These are phyloP conservation scores for Melinaea marsaeus DNA, from an alignment of 2,888 invertebrate genomes.

Conservation along the genomic window DNA sequence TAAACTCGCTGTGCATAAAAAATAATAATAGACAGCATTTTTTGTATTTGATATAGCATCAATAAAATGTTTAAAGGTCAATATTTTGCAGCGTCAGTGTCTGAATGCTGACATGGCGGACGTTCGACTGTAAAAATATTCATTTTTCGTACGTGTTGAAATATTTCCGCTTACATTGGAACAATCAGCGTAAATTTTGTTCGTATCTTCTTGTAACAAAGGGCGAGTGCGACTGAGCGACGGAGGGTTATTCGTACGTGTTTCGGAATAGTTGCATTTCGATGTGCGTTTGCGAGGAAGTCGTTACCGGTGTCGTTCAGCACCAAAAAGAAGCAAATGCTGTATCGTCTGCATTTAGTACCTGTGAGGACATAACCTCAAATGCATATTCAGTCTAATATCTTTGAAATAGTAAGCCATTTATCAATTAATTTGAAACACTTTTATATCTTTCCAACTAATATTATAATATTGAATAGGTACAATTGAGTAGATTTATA, in stretches of 20 bases:
- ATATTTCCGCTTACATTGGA: conserved; percentile 63
- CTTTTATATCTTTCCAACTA: no score
- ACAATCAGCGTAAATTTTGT: conserved; percentile 59
- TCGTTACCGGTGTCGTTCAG: conserved; percentile 58
- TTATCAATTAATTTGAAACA: no score
- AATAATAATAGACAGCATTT: conserved; percentile 28
- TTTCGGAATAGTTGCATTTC: conserved; percentile 56
- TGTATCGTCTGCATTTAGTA: background rate
- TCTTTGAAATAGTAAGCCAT: no score
- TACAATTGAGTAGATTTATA: conserved; percentile 5
- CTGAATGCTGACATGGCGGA: conserved; percentile 29
- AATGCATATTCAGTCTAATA: no score
- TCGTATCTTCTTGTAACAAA: conserved; percentile 45
- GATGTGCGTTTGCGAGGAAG: conserved; percentile 55
- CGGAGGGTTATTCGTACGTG: conserved; percentile 46
- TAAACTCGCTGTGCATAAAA: conserved; percentile 38
- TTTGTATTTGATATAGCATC: conserved; percentile 14
- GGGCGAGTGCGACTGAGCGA: conserved; percentile 44
- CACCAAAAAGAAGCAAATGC: conserved; percentile 41
- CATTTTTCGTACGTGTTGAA: conserved; percentile 54
- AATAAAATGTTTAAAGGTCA: conserved; percentile 35
- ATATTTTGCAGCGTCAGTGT: conserved; percentile 42
- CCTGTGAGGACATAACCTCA: no score
- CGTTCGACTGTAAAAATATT: conserved; percentile 51
- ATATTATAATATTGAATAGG: no score